Base-by-base conservation (phyloP, 2,888 invertebrate species). In the Phymatocera aterrima region DNA sequence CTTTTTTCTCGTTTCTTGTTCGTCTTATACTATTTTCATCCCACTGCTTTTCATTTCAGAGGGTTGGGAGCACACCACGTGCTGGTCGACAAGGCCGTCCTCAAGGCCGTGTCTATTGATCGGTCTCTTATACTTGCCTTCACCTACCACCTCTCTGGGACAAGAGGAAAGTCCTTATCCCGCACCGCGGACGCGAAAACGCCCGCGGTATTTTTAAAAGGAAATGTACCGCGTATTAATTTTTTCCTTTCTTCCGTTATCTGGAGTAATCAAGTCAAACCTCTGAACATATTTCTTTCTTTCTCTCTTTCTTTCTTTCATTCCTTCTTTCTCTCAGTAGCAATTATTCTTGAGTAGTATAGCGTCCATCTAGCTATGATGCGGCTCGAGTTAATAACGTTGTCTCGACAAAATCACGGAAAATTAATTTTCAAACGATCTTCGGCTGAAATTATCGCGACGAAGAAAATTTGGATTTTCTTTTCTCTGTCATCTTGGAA, bases 31-130 rank as follows among this genome's bases (percentile, higher is more conserved):
- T n/a, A n/a, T n/a, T n/a, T n/a, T n/a, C n/a, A n/a, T n/a, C n/a
- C n/a, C n/a, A n/a, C n/a, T n/a, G n/a, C n/a, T n/a, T n/a, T n/a
- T n/a, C n/a, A n/a, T n/a, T n/a, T n/a, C n/a, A 37, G 48, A 51
- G 40, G 43, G 8, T 28, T n/a, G 72, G 18, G 31, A 31, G 6
- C 31, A 34, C 51, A 15, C 72, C 72, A 72, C 72, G 72, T 72
- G 72, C 72, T 72, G 72, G 28, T 48, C 51, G 34, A 34, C 72
- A 72, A 72, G 72, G 72, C 72, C 72, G 72, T 51, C 21, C 24
- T 72, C 72, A 72, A 48, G 72, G 72, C 72, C 72, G 72, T 72
- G 28, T 51, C 72, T 72, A 72, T 72, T 72, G 72, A 72, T 72
- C 72, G 72, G 12, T 15, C 18, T 18, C 51, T 24, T 51, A 24